Percentiles rank a stretch among this genome's conserved stretches.
Evolutionary conservation across 2,113 vertebrate species (phyloP).

Genomic region (Macquaria ambigua): DNA sequence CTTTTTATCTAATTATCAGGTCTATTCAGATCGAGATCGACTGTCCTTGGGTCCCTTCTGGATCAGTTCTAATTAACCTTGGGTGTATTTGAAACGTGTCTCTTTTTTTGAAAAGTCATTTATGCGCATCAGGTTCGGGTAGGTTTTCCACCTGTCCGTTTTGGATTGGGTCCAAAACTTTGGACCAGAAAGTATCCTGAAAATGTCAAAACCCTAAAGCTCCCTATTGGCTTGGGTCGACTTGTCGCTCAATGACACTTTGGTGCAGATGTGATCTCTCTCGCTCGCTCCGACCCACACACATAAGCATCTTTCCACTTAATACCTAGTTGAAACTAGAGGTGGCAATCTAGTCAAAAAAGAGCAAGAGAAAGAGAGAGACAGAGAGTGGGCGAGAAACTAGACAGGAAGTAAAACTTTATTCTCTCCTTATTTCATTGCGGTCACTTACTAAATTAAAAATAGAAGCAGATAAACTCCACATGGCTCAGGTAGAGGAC

Average conservation of each 20-base stretch:
- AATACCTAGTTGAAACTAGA: background rate
- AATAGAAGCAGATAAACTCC: constrained; percentile 44
- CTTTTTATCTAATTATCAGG: constrained; percentile 3
- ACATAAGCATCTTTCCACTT: background rate
- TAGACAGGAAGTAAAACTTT: constrained; percentile 22
- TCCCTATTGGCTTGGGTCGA: background rate
- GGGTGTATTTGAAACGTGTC: background rate
- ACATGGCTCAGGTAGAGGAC: constrained; percentile 33
- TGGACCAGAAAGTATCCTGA: background rate
- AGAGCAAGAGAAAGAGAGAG: background rate
- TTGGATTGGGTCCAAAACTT: background rate
- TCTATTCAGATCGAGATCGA: background rate
- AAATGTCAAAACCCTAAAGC: constrained; percentile 1
- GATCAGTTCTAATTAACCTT: background rate
- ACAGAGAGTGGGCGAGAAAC: background rate
- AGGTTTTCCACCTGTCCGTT: background rate
- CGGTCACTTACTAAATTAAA: constrained; percentile 18
- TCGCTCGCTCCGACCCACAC: background rate
- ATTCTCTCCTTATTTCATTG: background rate
- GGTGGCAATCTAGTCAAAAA: background rate
- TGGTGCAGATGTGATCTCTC: background rate
- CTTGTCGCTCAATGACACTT: background rate
- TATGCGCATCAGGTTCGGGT: background rate
- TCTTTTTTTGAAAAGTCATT: background rate
- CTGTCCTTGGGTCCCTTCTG: background rate